Evolutionary conservation across 2,113 vertebrate genomes (phyloP).

Genomic region (Ursus arctos): DNA sequence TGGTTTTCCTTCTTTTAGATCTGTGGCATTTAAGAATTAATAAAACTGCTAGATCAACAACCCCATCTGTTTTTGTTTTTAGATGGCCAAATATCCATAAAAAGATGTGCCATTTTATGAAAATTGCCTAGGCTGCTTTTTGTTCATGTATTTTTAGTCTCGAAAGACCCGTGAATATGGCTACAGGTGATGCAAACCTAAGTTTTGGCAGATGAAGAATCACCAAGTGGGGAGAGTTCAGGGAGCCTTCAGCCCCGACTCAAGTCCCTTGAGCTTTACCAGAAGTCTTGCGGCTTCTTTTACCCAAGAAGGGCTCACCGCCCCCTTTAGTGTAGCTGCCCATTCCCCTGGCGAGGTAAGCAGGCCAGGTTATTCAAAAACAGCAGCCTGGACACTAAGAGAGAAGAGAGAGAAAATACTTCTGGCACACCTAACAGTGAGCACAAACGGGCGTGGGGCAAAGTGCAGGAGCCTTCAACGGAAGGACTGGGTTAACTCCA

Average conservation of each 20-base stretch:
- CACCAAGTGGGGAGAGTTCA: background rate
- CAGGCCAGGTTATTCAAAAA: background rate
- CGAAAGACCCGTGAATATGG: background rate
- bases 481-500: background rate
- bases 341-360: background rate
- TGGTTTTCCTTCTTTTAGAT: background rate
- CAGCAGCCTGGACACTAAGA: background rate
- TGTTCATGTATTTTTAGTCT: background rate
- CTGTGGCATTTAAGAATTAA: background rate
- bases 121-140: background rate
- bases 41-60: background rate
- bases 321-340: background rate
- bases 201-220: background rate
- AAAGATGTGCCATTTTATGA: background rate
- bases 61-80: background rate
- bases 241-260: no score
- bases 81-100: background rate
- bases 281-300: background rate
- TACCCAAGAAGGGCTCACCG: background rate
- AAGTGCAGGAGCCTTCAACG: background rate
- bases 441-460: rapidly evolving
- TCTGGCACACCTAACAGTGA: background rate
- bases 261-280: background rate
- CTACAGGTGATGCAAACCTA: background rate
- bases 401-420: background rate